A percentile compares a stretch with the other conserved stretches of the same genome.
Evolutionary conservation across 2,888 invertebrate genomes (phyloP).

Genomic region (Agrilus cyanescens): DNA sequence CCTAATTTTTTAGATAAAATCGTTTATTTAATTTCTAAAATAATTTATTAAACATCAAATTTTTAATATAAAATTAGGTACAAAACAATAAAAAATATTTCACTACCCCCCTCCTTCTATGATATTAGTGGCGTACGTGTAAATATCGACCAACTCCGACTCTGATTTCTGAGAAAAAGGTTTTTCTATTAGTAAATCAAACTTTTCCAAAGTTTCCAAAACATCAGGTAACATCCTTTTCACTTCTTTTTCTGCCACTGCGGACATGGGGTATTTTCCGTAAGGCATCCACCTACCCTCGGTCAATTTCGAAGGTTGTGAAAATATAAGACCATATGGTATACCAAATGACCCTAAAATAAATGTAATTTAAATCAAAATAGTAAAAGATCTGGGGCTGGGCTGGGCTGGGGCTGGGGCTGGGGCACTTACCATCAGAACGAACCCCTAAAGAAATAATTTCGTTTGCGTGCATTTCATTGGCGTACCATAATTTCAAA

Average conservation of each 20-base stretch:
- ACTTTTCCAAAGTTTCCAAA: too few species aligned
- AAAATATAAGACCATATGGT: slow-evolving; percentile 41
- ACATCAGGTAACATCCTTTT: neutral
- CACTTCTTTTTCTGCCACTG: slow-evolving; percentile 11
- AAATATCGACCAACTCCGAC: too few species aligned
- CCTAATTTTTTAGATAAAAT: too few species aligned
- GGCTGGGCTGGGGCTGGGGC: too few species aligned
- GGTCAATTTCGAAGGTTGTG: slow-evolving; percentile 41
- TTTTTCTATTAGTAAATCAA: too few species aligned
- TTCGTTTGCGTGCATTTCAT: slow-evolving; percentile 25
- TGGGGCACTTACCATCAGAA: slow-evolving; percentile 38
- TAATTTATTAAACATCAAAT: too few species aligned
- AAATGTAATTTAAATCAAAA: slow-evolving; percentile 2
- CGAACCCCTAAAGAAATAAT: slow-evolving; percentile 42
- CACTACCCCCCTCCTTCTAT: too few species aligned
- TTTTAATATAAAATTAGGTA: too few species aligned
- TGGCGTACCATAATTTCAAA: slow-evolving; percentile 40
- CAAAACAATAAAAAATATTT: too few species aligned
- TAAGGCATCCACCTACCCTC: slow-evolving; percentile 38
- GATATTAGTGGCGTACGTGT: too few species aligned
- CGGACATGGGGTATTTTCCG: slow-evolving; percentile 20
- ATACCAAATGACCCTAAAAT: slow-evolving; percentile 42
- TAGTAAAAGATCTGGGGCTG: neutral
- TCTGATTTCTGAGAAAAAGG: too few species aligned
- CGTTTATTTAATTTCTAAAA: too few species aligned